Conservation (phyloP, 1,140 invertebrate genomes). For the Cydia splendana region DNA sequence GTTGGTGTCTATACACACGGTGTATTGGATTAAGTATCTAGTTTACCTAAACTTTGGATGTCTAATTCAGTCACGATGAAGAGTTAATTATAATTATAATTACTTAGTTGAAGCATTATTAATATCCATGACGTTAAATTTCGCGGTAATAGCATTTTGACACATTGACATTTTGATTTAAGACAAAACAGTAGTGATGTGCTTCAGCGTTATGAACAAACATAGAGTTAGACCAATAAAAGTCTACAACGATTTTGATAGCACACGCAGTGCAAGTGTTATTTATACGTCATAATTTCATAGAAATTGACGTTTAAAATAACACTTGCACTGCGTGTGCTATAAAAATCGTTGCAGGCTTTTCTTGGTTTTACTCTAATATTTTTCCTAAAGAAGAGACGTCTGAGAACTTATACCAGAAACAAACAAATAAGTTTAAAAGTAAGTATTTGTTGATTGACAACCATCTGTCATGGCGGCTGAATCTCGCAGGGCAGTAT, state of each 20-base stretch:
- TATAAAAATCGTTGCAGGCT: too few species aligned
- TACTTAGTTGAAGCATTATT: constrained; percentile 22
- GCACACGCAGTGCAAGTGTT: too few species aligned
- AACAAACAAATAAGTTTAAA: background rate
- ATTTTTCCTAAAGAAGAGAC: background rate
- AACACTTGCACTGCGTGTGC: too few species aligned
- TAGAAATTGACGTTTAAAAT: too few species aligned
- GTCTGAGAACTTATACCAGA: background rate
- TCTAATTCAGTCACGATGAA: constrained; percentile 19
- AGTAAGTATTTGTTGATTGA: too few species aligned
- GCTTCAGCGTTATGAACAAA: background rate
- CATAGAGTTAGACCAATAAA: too few species aligned
- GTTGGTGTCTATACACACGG: too few species aligned
- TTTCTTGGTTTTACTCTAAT: too few species aligned
- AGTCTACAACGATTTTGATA: too few species aligned
- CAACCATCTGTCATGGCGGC: too few species aligned
- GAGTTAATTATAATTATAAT: constrained; percentile 34
- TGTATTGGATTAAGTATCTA: background rate
- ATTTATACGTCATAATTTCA: too few species aligned
- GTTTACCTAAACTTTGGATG: background rate
- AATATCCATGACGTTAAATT: constrained; percentile 28
- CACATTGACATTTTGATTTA: constrained; percentile 22
- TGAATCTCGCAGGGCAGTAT: too few species aligned
- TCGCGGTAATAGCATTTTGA: constrained; percentile 30
- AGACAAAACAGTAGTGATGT: constrained; percentile 20